These are phyloP conservation scores for Zeuzera pyrina DNA, from an alignment of 2,888 invertebrate species.

Conservation along the genomic window DNA sequence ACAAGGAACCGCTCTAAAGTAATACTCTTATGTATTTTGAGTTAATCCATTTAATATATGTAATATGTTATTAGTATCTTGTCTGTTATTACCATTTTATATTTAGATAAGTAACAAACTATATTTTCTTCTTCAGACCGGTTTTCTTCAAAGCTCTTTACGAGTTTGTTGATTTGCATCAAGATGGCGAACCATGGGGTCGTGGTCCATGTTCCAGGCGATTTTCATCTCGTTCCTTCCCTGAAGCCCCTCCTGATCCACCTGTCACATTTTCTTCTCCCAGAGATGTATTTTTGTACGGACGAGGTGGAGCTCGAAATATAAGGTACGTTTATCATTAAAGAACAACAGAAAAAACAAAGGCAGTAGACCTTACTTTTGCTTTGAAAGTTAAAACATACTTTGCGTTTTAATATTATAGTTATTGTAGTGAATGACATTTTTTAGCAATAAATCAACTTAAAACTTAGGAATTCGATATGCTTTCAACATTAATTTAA, in stretches of 20 bases:
- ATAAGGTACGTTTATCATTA: slow-evolving; percentile 83
- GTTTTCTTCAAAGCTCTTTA: slow-evolving; percentile 88
- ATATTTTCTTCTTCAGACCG: slow-evolving; percentile 77
- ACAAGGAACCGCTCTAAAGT: slow-evolving; percentile 90
- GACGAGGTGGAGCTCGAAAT: slow-evolving; percentile 86
- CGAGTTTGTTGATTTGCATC: slow-evolving; percentile 90
- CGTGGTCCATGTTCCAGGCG: slow-evolving; percentile 83
- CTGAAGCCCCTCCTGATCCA: slow-evolving; percentile 72
- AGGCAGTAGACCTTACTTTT: too few relatives aligned
- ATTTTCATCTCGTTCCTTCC: slow-evolving; percentile 78
- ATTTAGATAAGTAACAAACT: too few relatives aligned
- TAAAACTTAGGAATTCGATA: too few relatives aligned
- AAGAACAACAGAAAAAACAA: too few relatives aligned
- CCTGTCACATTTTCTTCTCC: slow-evolving; percentile 86
- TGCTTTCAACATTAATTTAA: too few relatives aligned
- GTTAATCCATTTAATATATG: background rate
- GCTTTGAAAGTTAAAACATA: too few relatives aligned
- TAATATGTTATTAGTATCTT: too few relatives aligned
- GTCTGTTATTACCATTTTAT: too few relatives aligned
- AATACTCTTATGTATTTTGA: slow-evolving; percentile 29
- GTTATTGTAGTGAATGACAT: too few relatives aligned
- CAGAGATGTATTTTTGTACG: slow-evolving; percentile 88
- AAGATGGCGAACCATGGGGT: slow-evolving; percentile 86
- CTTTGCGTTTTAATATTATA: too few relatives aligned
- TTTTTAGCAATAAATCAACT: too few relatives aligned